A percentile compares a stretch with the other conserved stretches of the same genome.
phyloP scores from a whole-genome alignment of 2,113 vertebrate genomes.

The Melanotaenia duboulayi region DNA sequence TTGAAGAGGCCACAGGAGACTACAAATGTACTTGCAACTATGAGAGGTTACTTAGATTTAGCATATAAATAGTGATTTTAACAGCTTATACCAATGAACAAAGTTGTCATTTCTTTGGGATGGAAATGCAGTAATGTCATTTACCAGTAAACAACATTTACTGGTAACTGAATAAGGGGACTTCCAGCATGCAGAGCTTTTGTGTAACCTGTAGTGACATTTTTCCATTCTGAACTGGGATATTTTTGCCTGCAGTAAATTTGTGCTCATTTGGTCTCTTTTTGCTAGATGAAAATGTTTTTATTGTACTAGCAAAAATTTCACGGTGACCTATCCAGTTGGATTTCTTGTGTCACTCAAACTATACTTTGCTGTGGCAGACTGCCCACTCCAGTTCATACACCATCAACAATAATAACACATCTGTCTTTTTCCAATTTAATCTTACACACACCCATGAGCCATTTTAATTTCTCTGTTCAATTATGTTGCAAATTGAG shows the following conservation, averaged over 20 bases:
- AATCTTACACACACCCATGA: slow-evolving; percentile 1
- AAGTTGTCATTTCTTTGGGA: neutral
- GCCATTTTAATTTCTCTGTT: slow-evolving; percentile 13
- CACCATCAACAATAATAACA: neutral
- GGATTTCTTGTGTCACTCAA: neutral
- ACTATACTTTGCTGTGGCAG: neutral
- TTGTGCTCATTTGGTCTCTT: neutral
- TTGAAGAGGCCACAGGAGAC: too few species aligned
- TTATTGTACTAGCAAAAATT: neutral
- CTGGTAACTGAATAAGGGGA: too few species aligned
- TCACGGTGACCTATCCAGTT: neutral
- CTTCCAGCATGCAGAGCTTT: neutral
- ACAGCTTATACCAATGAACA: neutral
- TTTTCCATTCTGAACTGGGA: neutral
- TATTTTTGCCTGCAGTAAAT: neutral
- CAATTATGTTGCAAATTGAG: slow-evolving; percentile 10
- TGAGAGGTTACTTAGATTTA: too few species aligned
- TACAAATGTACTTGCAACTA: too few species aligned
- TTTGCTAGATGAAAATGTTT: neutral
- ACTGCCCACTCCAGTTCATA: neutral
- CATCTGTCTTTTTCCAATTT: slow-evolving; percentile 17
- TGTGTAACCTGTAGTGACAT: neutral
- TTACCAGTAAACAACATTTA: too few species aligned
- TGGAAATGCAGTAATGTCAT: too few species aligned
- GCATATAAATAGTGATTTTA: neutral